These are phyloP conservation scores for Callipepla squamata DNA, from an alignment of 2,113 vertebrate genomes.

Conservation along the genomic window DNA sequence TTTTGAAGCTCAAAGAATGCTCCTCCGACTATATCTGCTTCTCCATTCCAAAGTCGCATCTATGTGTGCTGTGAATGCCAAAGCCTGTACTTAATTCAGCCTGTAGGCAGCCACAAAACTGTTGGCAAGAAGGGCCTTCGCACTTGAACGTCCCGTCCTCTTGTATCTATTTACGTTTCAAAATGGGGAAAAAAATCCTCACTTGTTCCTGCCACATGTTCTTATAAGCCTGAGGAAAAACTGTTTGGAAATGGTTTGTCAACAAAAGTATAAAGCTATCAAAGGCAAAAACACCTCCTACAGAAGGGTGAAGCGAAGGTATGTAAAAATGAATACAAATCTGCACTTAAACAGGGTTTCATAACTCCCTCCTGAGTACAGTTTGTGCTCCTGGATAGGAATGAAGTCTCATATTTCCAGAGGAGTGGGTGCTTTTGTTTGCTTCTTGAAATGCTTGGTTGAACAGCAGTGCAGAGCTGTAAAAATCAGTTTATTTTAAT, in stretches of 20 bases:
- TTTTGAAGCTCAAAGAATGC: neutral
- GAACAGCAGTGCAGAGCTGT: slow-evolving; percentile 58
- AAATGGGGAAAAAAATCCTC: neutral
- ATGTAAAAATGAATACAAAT: slow-evolving; percentile 63
- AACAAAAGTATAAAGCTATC: neutral
- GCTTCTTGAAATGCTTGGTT: slow-evolving; percentile 58
- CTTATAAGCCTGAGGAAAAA: neutral
- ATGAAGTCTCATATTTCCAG: slow-evolving; percentile 40
- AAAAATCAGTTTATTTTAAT: slow-evolving; percentile 70
- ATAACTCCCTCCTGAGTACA: slow-evolving; percentile 30
- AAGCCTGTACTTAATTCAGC: neutral
- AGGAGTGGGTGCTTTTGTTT: slow-evolving; percentile 65
- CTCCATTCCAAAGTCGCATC: neutral
- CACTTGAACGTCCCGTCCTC: neutral
- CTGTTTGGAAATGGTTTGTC: slow-evolving; percentile 1
- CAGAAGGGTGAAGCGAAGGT: slow-evolving; percentile 42
- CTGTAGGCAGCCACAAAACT: neutral
- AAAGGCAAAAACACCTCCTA: neutral
- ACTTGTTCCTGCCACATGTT: neutral
- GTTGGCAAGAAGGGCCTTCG: neutral
- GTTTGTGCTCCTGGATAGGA: slow-evolving; percentile 55
- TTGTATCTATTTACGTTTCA: neutral
- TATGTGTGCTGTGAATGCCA: neutral
- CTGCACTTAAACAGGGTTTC: slow-evolving; percentile 48
- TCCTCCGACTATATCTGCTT: neutral